Evolutionary conservation across 2,888 invertebrate genomes (phyloP).

Genomic region (Standfussiana lucernea): DNA sequence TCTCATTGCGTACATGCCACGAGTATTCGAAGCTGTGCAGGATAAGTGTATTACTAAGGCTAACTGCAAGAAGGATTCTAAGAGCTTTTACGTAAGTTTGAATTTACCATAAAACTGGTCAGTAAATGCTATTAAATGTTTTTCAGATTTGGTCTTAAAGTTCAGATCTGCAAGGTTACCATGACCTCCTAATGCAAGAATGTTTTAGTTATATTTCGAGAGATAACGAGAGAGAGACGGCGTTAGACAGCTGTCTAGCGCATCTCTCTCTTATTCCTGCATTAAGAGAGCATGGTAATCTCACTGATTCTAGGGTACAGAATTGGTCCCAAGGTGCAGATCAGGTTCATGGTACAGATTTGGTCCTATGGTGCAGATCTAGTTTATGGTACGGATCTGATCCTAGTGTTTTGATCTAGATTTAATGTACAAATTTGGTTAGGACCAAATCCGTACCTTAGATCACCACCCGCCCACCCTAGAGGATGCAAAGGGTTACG

Average conservation of each 20-base stretch:
- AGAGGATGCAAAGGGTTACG: not conserved
- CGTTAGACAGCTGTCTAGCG: too few species aligned
- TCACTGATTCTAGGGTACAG: not conserved
- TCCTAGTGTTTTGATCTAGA: not conserved
- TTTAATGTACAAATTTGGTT: not conserved
- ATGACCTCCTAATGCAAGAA: too few species aligned
- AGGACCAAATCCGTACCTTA: too few species aligned
- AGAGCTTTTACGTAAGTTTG: conserved; percentile 93
- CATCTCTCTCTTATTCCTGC: too few species aligned
- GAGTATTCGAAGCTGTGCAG: conserved; percentile 95
- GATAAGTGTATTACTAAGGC: conserved; percentile 95
- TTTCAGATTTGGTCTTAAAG: not conserved
- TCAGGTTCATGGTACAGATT: not conserved
- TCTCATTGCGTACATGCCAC: conserved; percentile 95
- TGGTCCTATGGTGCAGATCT: not conserved
- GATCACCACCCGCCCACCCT: too few species aligned
- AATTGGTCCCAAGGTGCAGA: not conserved
- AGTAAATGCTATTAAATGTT: not conserved
- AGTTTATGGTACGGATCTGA: not conserved
- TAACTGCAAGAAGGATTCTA: conserved; percentile 96
- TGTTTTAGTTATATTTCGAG: too few species aligned
- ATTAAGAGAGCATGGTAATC: too few species aligned
- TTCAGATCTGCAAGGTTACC: too few species aligned
- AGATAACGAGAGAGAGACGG: too few species aligned
- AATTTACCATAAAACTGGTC: too few species aligned